Percentiles rank a stretch among this genome's conserved stretches.
These are phyloP conservation scores for Agriopis marginaria DNA, from an alignment of 2,888 invertebrate species.

Conservation along the genomic window DNA sequence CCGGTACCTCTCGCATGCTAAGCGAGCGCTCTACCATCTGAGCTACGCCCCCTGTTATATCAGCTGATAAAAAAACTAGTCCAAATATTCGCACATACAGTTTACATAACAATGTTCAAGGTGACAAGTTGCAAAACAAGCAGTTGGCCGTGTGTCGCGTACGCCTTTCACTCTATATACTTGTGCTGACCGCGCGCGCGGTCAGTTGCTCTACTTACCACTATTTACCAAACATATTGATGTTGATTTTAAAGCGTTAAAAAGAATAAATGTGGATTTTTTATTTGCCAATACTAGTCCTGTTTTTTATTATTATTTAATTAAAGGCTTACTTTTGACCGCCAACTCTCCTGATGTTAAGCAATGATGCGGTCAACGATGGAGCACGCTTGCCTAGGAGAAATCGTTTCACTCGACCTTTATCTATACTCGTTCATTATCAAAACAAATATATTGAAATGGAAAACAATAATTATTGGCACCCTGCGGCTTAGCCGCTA, in stretches of 20 bases:
- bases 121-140: conserved; percentile 17
- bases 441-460: too few relatives aligned
- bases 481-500: too few relatives aligned
- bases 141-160: conserved; percentile 12
- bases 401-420: too few relatives aligned
- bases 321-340: too few relatives aligned
- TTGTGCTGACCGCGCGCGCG: conserved; percentile 6
- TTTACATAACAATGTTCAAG: conserved; percentile 11
- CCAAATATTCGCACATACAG: conserved; percentile 2
- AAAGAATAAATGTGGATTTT: too few relatives aligned
- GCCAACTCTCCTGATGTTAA: too few relatives aligned
- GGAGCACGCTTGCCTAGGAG: too few relatives aligned
- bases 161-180: conserved; percentile 26
- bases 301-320: too few relatives aligned
- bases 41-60: conserved; percentile 79
- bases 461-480: too few relatives aligned
- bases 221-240: not conserved
- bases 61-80: conserved; percentile 3
- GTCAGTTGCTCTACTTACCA: conserved; percentile 20
- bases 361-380: too few relatives aligned
- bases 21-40: conserved; percentile 87
- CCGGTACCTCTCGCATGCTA: conserved; percentile 86
- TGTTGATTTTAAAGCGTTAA: not conserved
- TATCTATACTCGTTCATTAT: too few relatives aligned
- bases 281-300: too few relatives aligned